Evolutionary conservation across 2,113 vertebrate species (phyloP), one percentile per base, ranked within the genome.

Genomic region (Python bivittatus): DNA sequence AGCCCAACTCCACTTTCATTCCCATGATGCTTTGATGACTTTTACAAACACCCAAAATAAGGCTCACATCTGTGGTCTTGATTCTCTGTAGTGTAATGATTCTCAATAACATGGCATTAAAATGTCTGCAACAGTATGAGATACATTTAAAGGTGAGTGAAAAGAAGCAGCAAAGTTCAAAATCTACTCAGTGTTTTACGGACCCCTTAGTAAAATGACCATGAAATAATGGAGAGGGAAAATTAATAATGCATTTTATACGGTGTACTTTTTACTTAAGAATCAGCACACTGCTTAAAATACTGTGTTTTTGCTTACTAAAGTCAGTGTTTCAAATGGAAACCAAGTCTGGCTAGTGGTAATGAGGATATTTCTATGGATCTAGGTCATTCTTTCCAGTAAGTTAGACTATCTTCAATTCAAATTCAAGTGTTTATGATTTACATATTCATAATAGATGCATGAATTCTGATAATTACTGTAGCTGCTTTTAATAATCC

Each of bases 341-440:
- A 93, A 0, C 29, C 95, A 92, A 96, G 94, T 95, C 96, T 93
- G 95, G 91, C 54, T 2, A 84, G 93, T 20, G 85, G 88, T 86
- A 93, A 64, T 91, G 20, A 96, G 92, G 93, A 79, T 38, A 89
- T 92, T 95, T 93, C 92, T 22, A 33, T 42, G 88, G 20, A 97
- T 94, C 88, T 94, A 91, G 96, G 95, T 96, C 96, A 91, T 42
- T 93, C 92, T 93, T 93, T 0, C 0, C 95, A 84, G 92, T 0
- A 0, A 29, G 52, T 87, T 93, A 64, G 90, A 88, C 94, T 86
- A 53, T 85, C 10, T 92, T 93, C 48, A 90, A 95, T 92, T 88
- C 33, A 79, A 22, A 79, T 79, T 72, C 61, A 0, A 94, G 94
- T 0, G 1, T 92, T 56, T 64, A 93, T 1, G 0, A 90, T 92